Evolutionary conservation across 2,888 invertebrate species (phyloP), one percentile per base, ranked within the genome.

Genomic region (Melinopterus prodromus): DNA sequence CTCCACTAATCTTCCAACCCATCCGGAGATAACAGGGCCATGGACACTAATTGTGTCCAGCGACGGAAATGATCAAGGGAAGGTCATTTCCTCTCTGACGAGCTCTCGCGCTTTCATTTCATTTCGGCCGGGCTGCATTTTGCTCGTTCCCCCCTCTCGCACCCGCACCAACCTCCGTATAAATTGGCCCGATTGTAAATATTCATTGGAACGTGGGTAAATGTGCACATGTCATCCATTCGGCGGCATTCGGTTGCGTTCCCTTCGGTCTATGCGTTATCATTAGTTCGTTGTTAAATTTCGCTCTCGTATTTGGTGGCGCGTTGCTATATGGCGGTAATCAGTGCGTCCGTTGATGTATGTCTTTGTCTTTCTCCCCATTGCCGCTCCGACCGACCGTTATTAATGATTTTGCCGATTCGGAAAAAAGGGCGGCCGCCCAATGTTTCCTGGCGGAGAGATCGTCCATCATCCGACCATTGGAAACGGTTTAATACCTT

Each of bases 191-290:
- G 79, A 78, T 82, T 80, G 79, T 81, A 80, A 81, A 83, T 81
- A 81, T 83, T 80, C 83, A 82, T 81, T 79, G 80, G 76, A 80
- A 78, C 79, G 81, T 77, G 82, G 80, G 82, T 81, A 81, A 80
- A 82, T 80, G 81, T 78, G 82, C 81, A 80, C 81, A 80, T 79
- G 80, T 79, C 81, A 74, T 53, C 36, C 26, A 74, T 53, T 53
- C 26, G 26, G 26, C 26, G 26, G 26, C 26, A 26, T n/a, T n/a
- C 26, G 26, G 26, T 26, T 75, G 14, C 76, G 37, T 77, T 37
- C 77, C 77, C 72, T 77, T 69, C 71, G n/a, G 35, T 71, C 69
- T 71, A 70, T 75, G 53, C 53, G 71, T 76, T 80, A 78, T 80
- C 78, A 78, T 80, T 78, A 80, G 80, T 78, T 69, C 74, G 70